Base-by-base conservation (phyloP, 2,113 vertebrate species). In the Leuciscus idus region DNA sequence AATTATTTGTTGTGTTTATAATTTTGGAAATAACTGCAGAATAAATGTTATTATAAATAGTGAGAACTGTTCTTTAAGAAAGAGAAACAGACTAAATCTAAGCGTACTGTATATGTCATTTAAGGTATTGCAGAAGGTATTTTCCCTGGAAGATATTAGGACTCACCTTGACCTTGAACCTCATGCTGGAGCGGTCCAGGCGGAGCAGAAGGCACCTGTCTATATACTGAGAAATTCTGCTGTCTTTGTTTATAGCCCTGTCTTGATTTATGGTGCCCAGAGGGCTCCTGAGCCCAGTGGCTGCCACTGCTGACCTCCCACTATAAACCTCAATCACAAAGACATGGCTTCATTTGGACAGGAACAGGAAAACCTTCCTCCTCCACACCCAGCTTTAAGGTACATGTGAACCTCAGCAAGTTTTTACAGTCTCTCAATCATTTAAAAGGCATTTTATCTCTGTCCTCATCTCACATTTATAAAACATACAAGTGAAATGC, bases 261-360 rank as follows among this genome's bases (percentile, higher is more conserved):
- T 81, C 83, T 87, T 88, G 89, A 91, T 89, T 87, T 89, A 90
- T 89, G 61, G 50, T 68, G 64, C 88, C 90, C 72, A 61, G 81
- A 72, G 50, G 84, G 75, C 39, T 61, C 66, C 61, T 30, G 76
- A 76, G 80, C 83, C 61, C 70, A 1, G 9, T 72, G 55, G 61
- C 74, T 59, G 81, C 59, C 73, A 62, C 84, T 33, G 39, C 72
- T 84, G 85, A 90, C 87, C 87, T 83, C 85, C 83, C 30, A 80
- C 85, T 87, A 89, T 89, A 89, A 90, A 90, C 89, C 87, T 88
- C 87, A 89, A 82, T 91, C 88, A 89, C 72, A 79, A 72, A 88
- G 84, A 84, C 85, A 89, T 80, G 30, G 80, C 68, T 80, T 88
- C 76, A 85, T 81, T 82, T 81, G 59, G 73, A 85, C 15, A 76